Base-by-base conservation (phyloP, 2,113 vertebrate species). In the Phalacrocorax pelagicus region DNA sequence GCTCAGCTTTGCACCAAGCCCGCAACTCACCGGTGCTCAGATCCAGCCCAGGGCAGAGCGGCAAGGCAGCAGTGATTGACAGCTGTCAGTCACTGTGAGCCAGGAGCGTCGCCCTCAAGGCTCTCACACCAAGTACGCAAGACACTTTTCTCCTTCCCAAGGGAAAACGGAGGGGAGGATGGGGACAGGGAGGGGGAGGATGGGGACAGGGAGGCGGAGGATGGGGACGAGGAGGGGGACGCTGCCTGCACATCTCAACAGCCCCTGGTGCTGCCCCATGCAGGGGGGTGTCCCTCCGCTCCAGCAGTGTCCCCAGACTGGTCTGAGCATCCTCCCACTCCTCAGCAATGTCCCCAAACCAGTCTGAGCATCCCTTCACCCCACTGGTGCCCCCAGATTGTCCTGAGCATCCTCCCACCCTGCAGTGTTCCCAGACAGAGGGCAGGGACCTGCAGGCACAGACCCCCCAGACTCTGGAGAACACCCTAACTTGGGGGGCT, bases 241-340 rank as follows among this genome's bases (percentile, higher is more conserved):
- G 1, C 34, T 65, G 38, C 16, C 44, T 30, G 29, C 18, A 10
- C 1, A 0, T 61, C 71, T 67, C 83, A 20, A 34, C 16, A 55
- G 3, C 8, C 27, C 29, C 52, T 4, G 1, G 61, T 2, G 3
- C 59, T 62, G 40, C 36, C 10, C 0, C 2, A 51, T 0, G 1
- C 22, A 40, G 58, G n/a, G 58, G n/a, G 30, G 9, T 38, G n/a
- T 44, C 52, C 51, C 47, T 51, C 9, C 30, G 4, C 27, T 6
- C 46, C 46, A 32, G 16, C 18, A 8, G 2, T 12, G 15, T 24
- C 24, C 44, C 51, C 63, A 81, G 20, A 44, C 26, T 0, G 0
- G 1, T 15, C 40, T 2, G 16, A 63, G 27, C 63, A 57, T 36
- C 51, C 44, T 30, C 36, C 4, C 34, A 44, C 10, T 46, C 44